Conservation (phyloP, 2,113 vertebrate genomes). For the Tichodroma muraria region DNA sequence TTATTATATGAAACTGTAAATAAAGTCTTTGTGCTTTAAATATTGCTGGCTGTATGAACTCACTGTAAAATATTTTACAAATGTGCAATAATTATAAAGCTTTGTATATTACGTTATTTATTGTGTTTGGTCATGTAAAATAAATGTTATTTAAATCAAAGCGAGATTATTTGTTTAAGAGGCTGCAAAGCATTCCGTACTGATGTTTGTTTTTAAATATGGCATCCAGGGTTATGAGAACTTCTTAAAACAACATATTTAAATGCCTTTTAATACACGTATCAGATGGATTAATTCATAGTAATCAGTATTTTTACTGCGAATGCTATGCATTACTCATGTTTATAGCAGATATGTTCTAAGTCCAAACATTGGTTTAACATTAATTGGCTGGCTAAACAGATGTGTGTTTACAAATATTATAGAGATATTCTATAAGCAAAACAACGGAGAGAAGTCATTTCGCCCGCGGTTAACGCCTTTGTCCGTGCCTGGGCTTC, state of each 20-base stretch:
- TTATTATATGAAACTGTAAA: slow-evolving; percentile 91
- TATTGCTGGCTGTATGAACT: slow-evolving; percentile 96
- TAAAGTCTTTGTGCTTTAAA: slow-evolving; percentile 97
- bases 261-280: slow-evolving; percentile 74
- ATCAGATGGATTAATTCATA: slow-evolving; percentile 77
- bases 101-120: slow-evolving; percentile 99
- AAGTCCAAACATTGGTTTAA: slow-evolving; percentile 78
- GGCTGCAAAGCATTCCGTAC: slow-evolving; percentile 65
- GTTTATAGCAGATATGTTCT: slow-evolving; percentile 73
- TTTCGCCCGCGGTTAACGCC: neutral
- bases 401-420: slow-evolving; percentile 69
- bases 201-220: slow-evolving; percentile 74
- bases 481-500: neutral
- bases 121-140: slow-evolving; percentile 99
- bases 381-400: slow-evolving; percentile 77
- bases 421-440: neutral
- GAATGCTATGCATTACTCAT: slow-evolving; percentile 75
- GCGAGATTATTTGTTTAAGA: slow-evolving; percentile 74
- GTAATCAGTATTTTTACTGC: slow-evolving; percentile 77
- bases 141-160: slow-evolving; percentile 95
- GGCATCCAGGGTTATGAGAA: slow-evolving; percentile 72
- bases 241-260: slow-evolving; percentile 78
- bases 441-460: slow-evolving; percentile 30
- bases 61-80: slow-evolving; percentile 99
- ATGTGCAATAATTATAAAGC: slow-evolving; percentile 99